A percentile compares a stretch with the other conserved stretches of the same genome.
Conservation (phyloP, 2,888 invertebrate genomes). For the Strigamia maritima region DNA sequence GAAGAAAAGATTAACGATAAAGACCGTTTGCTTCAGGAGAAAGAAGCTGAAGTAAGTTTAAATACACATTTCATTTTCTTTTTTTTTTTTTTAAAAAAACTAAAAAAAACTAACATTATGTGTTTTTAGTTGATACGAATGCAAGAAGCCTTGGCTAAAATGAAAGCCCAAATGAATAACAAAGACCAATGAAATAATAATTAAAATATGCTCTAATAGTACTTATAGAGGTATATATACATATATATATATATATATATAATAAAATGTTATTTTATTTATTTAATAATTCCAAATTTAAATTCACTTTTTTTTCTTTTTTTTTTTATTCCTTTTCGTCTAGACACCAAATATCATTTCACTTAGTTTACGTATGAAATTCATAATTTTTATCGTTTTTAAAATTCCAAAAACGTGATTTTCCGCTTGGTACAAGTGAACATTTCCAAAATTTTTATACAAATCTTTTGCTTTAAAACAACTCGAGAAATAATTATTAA, state of each 20-base stretch:
- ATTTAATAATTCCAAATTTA: not conserved
- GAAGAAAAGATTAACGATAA: constrained; percentile 59
- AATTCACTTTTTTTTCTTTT: not conserved
- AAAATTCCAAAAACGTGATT: not conserved
- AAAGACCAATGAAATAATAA: not conserved
- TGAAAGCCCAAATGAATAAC: constrained; percentile 82
- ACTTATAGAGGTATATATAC: not conserved
- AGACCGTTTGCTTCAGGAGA: constrained; percentile 80
- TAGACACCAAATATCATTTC: not conserved
- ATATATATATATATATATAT: too few relatives aligned
- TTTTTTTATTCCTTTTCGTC: not conserved
- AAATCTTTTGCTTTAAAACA: too few relatives aligned
- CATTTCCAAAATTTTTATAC: not conserved
- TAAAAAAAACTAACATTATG: constrained; percentile 42
- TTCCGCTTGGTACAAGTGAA: too few relatives aligned
- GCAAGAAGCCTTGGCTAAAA: constrained; percentile 92
- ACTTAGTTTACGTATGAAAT: not conserved
- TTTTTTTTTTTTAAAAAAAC: not conserved
- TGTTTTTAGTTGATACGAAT: constrained; percentile 67
- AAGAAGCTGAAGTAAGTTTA: constrained; percentile 69
- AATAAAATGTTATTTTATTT: too few relatives aligned
- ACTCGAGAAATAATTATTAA: too few relatives aligned
- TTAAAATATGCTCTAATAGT: not conserved
- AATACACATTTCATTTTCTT: not conserved
- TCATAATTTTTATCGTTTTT: not conserved